Base-by-base conservation (phyloP, 2,797 vertebrate species). In the Heliangelus exortis region DNA sequence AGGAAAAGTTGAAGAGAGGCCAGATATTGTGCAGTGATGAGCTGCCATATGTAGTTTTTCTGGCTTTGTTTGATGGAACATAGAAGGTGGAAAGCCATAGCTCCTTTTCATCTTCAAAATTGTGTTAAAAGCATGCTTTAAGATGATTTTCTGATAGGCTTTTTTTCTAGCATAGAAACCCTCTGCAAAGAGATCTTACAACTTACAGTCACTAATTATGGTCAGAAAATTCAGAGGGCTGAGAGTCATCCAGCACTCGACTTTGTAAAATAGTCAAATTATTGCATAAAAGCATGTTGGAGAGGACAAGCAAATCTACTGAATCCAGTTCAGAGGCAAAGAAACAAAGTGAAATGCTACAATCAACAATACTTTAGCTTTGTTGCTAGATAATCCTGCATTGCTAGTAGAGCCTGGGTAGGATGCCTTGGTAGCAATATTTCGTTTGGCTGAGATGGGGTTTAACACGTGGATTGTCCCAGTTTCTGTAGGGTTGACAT, bases 181-280 rank as follows among this genome's bases (percentile, higher is more conserved):
- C 13, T 76, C 69, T 92, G 50, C 45, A 73, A 55, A 91, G 75
- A 13, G 41, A 81, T 82, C 59, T 66, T 91, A 67, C 83, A 82
- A 89, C 75, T 90, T 92, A 28, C 29, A 78, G 43, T 85, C 67
- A 39, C 55, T 92, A 91, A 80, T 90, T 96, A 73, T 63, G 66
- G 71, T 87, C 48, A 84, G 84, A 93, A 87, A 73, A 84, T 81
- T 63, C 25, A 81, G 62, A 61, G 29, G 21, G 36, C 47, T 72
- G 63, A 84, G 81, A 92, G 47, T 67, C 43, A 90, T 89, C 28
- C n/a, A 61, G 51, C 67, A 10, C n/a, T 88, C 80, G 87, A 73
- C 79, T 96, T 85, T 17, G 43, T 58, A 53, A 73, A 91, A 57
- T n/a, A 28, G 20, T 84, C 18, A 4, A 85, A 76, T 86, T 93